Evolutionary conservation across 2,113 vertebrate genomes (phyloP).

Genomic region (Ascaphus truei): DNA sequence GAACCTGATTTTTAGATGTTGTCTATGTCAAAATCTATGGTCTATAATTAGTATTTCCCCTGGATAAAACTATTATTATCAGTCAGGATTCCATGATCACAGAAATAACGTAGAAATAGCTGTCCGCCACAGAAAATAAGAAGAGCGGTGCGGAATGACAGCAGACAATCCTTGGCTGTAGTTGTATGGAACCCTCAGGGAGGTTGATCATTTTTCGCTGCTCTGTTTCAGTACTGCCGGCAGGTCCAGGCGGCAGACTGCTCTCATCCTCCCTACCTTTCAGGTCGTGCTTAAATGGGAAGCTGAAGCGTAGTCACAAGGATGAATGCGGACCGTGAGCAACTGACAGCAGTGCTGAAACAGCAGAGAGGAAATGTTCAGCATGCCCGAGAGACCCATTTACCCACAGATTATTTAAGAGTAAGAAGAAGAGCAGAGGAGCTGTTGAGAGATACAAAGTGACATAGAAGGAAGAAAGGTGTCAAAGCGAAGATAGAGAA

Average conservation of each 20-base stretch:
- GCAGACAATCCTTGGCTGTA: slow-evolving; percentile 24
- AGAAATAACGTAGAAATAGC: slow-evolving; percentile 19
- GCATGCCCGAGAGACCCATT: no score
- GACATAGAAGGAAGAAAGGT: no score
- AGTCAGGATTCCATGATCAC: slow-evolving; percentile 20
- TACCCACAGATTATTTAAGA: no score
- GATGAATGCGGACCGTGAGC: slow-evolving; percentile 14
- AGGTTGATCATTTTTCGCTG: slow-evolving; percentile 21
- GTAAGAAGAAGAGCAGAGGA: no score
- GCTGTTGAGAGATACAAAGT: no score
- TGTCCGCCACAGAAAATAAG: slow-evolving; percentile 12
- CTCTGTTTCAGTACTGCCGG: neutral
- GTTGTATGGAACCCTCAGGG: slow-evolving; percentile 19
- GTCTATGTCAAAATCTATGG: slow-evolving; percentile 27
- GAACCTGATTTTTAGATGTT: slow-evolving; percentile 22
- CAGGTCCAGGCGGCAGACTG: slow-evolving; percentile 13
- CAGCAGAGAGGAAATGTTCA: no score
- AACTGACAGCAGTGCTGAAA: neutral
- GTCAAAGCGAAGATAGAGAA: no score
- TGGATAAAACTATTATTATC: slow-evolving; percentile 20
- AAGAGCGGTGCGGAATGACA: slow-evolving; percentile 15
- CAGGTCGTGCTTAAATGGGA: neutral
- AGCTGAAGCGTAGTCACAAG: slow-evolving; percentile 12
- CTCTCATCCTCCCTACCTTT: slow-evolving; percentile 22
- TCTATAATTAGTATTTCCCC: neutral